Evolutionary conservation across 2,113 vertebrate species (phyloP), one percentile per base, ranked within the genome.

Genomic region (Pomatorhinus ruficollis): DNA sequence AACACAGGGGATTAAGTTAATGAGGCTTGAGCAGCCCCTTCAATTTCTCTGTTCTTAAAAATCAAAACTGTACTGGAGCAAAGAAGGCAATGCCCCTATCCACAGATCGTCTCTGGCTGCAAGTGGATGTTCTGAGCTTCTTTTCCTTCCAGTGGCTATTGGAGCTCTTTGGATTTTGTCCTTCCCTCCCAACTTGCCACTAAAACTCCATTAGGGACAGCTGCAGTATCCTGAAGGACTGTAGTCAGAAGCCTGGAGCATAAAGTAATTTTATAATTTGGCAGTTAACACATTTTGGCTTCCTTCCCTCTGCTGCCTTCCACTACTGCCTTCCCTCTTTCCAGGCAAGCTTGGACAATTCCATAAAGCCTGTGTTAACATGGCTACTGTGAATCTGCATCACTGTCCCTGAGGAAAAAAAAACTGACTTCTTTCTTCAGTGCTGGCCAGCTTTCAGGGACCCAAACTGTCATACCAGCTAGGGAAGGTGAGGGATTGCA

Each of bases 11-110:
- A 80, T 64, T 89, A 78, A 76, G 17, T 72, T 54, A 64, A 82
- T 78, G 63, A 49, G 21, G 27, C 24, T 35, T 60, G 53, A 69
- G n/a, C 19, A 54, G 31, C 8, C 37, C 31, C 20, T 89, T 80
- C 40, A 20, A 87, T 35, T 72, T 69, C 9, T 85, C 30, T 76
- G 11, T 49, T 81, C 45, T 86, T 60, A 86, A 92, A 85, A 93
- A 71, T 20, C 27, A 25, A 63, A 92, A 76, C 20, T 11, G 40
- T 25, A 22, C 1, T 18, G n/a, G 45, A 80, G 49, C 31, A 88
- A 74, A 74, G 28, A 45, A 86, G 83, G 49, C 50, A 64, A 40
- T 24, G 35, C 6, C 54, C 22, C 30, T 64, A 54, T 6, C 6
- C 15, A 53, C 40, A 91, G 50, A 65, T 82, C 42, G 89, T 60